Percentiles rank a stretch among this genome's conserved stretches.
Evolutionary conservation across 2,888 invertebrate genomes (phyloP).

Genomic region (Sericinus montela): DNA sequence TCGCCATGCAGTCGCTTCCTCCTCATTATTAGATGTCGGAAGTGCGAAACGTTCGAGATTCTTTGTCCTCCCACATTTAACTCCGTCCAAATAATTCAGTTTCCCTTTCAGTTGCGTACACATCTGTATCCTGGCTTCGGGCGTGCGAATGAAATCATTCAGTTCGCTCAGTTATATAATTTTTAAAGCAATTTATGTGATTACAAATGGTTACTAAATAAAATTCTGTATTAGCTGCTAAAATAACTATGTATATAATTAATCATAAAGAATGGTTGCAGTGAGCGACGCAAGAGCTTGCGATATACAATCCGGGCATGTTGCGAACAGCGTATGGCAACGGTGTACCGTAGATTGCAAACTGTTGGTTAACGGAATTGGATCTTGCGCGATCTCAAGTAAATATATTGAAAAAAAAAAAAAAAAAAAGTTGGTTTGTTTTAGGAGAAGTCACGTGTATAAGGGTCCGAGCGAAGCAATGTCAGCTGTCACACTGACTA

Average conservation of each 20-base stretch:
- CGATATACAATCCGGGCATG: conserved; percentile 60
- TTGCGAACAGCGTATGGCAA: conserved; percentile 60
- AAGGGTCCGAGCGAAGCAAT: conserved; percentile 34
- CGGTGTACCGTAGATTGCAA: conserved; percentile 54
- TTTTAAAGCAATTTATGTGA: too few species aligned
- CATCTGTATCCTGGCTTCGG: conserved; percentile 12
- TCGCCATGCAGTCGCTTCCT: conserved; percentile 68
- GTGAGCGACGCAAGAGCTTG: conserved; percentile 67
- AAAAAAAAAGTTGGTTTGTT: conserved; percentile 41
- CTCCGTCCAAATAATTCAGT: neutral
- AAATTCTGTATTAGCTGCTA: neutral
- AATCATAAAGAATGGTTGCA: conserved; percentile 46
- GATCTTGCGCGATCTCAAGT: conserved; percentile 50
- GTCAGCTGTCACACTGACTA: conserved; percentile 37
- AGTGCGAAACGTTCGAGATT: conserved; percentile 52
- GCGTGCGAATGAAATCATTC: neutral
- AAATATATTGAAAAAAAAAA: conserved; percentile 53
- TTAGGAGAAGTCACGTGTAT: conserved; percentile 51
- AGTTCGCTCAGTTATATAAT: too few species aligned
- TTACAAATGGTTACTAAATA: neutral
- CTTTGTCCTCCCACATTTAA: conserved; percentile 2
- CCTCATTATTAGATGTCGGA: conserved; percentile 61
- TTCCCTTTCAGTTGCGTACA: conserved; percentile 1
- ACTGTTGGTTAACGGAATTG: conserved; percentile 65
- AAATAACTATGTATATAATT: conserved; percentile 43